A percentile compares a stretch with the other conserved stretches of the same genome.
phyloP scores from a whole-genome alignment of 2,888 invertebrate genomes.

The Panzeria rudis region DNA sequence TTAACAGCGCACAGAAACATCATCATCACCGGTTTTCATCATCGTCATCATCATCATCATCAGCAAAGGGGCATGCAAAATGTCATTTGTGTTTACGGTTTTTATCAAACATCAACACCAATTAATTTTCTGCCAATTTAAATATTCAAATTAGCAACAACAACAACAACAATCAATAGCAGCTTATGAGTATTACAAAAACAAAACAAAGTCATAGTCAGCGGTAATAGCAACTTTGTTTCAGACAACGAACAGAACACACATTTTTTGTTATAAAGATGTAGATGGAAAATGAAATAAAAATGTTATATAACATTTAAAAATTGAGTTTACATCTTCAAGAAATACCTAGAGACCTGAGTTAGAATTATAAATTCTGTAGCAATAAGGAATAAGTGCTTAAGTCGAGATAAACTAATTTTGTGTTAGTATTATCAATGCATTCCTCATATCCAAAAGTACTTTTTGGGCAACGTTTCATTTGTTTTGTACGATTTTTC shows the following conservation, averaged over 20 bases:
- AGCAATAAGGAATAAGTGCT: too few relatives aligned
- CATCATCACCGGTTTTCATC: conserved; percentile 35
- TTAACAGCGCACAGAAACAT: conserved; percentile 21
- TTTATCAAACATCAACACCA: conserved; percentile 71
- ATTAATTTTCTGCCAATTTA: conserved; percentile 70
- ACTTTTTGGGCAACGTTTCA: too few relatives aligned
- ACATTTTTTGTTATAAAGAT: not conserved
- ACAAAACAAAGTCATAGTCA: too few relatives aligned
- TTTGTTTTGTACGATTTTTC: too few relatives aligned
- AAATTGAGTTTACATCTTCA: not conserved
- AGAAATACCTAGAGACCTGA: not conserved
- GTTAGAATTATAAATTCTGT: too few relatives aligned
- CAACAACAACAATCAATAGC: conserved; percentile 9
- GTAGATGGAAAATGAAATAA: conserved; percentile 5
- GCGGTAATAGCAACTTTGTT: conserved; percentile 23
- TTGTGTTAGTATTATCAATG: too few relatives aligned
- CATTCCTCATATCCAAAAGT: too few relatives aligned
- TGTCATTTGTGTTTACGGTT: conserved; percentile 68
- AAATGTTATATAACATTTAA: not conserved
- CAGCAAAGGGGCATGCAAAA: conserved; percentile 69
- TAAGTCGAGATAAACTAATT: too few relatives aligned
- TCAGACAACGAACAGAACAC: not conserved
- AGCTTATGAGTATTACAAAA: not conserved
- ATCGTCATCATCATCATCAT: conserved; percentile 30
- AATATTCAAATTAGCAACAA: conserved; percentile 56